Base-by-base conservation (phyloP, 2,113 vertebrate species). In the Campylomormyrus numenius region DNA sequence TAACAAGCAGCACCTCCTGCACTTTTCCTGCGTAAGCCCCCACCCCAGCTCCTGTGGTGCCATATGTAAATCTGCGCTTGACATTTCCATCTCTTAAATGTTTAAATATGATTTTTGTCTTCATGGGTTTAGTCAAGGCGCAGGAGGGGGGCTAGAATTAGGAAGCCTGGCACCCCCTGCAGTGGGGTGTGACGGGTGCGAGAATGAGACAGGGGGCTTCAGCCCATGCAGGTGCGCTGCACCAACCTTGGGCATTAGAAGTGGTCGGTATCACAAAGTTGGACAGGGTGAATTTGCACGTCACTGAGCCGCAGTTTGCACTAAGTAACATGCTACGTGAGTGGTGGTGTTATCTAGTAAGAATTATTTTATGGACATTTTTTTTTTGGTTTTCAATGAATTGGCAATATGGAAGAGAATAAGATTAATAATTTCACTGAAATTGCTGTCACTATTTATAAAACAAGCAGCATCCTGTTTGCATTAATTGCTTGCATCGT, bases 341-440 rank as follows among this genome's bases (percentile, higher is more conserved):
- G 62, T 70, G 62, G 62, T 31, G 62, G 3, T 31, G 62, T 70
- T 42, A 5, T 7, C 39, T 80, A 39, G 35, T 42, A 80, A 80
- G 74, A 39, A 35, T 70, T 31, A 27, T 27, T 66, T 66, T 42
- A 88, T 7, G 92, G 49, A 66, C n/a, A 9, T 91, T 13, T 89
- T 93, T 11, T 89, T 89, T 91, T 92, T 49, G 83, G 91, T 83
- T 92, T 93, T 91, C 93, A 96, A 99, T 98, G 98, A 98, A 98
- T 99, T 94, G 98, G 98, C 91, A 98, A 99, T 94, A 98, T 99
- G 92, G 98, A 99, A 95, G 98, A 99, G 94, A 99, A 96, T 95
- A 97, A 97, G 92, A 98, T 99, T 91, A 96, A 98, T 91, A 98
- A 98, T 89, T 95, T 95, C 91, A 96, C 96, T 92, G 95, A 97